These are phyloP conservation scores for Nemurella pictetii DNA, from an alignment of 2,888 invertebrate species.

Conservation along the genomic window DNA sequence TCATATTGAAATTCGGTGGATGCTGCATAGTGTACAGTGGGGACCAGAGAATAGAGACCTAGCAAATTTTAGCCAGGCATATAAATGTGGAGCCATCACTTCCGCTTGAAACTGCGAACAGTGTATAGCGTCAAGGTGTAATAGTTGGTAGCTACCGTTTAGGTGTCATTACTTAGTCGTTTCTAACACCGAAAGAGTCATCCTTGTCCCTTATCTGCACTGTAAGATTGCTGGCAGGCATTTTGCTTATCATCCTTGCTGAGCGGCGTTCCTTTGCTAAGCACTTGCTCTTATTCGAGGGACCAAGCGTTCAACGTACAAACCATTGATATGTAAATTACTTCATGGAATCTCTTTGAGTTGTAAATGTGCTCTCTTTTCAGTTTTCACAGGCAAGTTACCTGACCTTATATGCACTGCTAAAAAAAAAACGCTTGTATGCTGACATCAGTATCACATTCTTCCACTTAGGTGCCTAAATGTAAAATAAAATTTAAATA, in stretches of 20 bases:
- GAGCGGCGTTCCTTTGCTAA: neutral
- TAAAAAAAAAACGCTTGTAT: neutral
- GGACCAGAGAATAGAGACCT: too few relatives aligned
- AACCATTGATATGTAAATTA: constrained; percentile 37
- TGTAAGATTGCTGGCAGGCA: constrained; percentile 1
- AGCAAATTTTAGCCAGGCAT: neutral
- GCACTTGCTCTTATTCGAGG: neutral
- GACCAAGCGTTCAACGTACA: constrained; percentile 13
- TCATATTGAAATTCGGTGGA: too few relatives aligned
- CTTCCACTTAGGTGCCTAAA: neutral
- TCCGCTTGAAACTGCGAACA: neutral
- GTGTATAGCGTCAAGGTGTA: neutral
- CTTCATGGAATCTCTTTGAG: constrained; percentile 32
- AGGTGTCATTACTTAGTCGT: constrained; percentile 4
- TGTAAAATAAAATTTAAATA: neutral
- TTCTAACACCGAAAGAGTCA: neutral
- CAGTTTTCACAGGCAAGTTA: constrained; percentile 23
- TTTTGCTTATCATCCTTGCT: neutral
- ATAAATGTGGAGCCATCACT: neutral
- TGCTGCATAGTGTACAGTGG: too few relatives aligned
- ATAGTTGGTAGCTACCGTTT: neutral
- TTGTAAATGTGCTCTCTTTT: constrained; percentile 33
- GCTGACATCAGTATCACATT: neutral
- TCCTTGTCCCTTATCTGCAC: neutral
- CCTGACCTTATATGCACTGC: constrained; percentile 9